Conservation (phyloP, 2,888 invertebrate species). For the Toxonevra muliebris region DNA sequence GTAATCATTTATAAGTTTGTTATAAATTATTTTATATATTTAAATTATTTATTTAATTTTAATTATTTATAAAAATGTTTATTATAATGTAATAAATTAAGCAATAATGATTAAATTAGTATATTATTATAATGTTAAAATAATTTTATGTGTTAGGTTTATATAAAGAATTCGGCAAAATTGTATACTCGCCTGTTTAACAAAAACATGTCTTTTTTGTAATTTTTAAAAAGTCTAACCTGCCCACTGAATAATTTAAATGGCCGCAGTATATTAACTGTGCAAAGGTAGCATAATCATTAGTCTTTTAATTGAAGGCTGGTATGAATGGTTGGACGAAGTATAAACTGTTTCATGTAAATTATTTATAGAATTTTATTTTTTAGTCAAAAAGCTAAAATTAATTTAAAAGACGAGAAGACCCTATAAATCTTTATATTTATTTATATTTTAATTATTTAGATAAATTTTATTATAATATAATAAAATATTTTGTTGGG, state of each 20-base stretch:
- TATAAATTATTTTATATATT: slow-evolving; percentile 67
- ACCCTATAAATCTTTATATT: slow-evolving; percentile 41
- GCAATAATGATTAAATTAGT: slow-evolving; percentile 72
- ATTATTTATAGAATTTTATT: slow-evolving; percentile 68
- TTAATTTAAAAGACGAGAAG: slow-evolving; percentile 46
- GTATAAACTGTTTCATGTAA: slow-evolving; percentile 71
- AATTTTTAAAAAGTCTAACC: slow-evolving; percentile 73
- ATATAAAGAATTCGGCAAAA: slow-evolving; percentile 73
- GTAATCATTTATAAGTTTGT: slow-evolving; percentile 67
- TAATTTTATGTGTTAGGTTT: slow-evolving; percentile 61
- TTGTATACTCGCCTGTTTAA: slow-evolving; percentile 75
- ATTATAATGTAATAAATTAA: slow-evolving; percentile 64
- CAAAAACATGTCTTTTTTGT: slow-evolving; percentile 80
- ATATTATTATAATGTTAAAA: slow-evolving; percentile 60
- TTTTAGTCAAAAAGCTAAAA: slow-evolving; percentile 75
- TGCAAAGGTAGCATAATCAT: slow-evolving; percentile 84
- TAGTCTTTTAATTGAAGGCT: slow-evolving; percentile 83
- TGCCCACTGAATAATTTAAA: slow-evolving; percentile 79
- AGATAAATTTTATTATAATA: slow-evolving; percentile 53
- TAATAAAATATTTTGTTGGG: slow-evolving; percentile 71
- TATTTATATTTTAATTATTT: slow-evolving; percentile 61
- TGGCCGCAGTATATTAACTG: slow-evolving; percentile 82
- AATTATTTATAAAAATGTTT: slow-evolving; percentile 64
- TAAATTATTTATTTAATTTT: slow-evolving; percentile 65
- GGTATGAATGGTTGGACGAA: slow-evolving; percentile 79